A percentile compares a stretch with the other conserved stretches of the same genome.
These are phyloP conservation scores for Solea solea DNA, from an alignment of 2,113 vertebrate species.

Conservation along the genomic window DNA sequence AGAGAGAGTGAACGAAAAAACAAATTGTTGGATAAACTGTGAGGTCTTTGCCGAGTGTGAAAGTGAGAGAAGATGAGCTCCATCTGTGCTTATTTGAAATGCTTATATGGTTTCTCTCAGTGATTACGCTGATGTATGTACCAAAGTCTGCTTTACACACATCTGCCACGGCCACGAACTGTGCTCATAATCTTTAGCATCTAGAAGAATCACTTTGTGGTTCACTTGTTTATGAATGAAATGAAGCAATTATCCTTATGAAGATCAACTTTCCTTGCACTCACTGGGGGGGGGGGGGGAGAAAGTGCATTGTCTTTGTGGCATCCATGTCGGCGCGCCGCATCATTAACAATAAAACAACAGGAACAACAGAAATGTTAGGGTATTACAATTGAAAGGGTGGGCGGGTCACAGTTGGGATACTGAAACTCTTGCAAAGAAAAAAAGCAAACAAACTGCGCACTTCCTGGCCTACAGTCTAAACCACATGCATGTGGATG, in stretches of 20 bases:
- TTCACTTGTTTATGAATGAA: conserved; percentile 68
- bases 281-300: conserved; percentile 17
- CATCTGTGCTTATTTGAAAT: conserved; percentile 67
- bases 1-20: conserved; percentile 44
- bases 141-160: conserved; percentile 65
- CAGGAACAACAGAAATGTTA: conserved; percentile 24
- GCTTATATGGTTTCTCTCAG: conserved; percentile 57
- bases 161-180: conserved; percentile 71
- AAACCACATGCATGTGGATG: conserved; percentile 71
- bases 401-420: conserved; percentile 39
- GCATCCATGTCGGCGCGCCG: conserved; percentile 12
- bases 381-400: conserved; percentile 44
- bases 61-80: conserved; percentile 65
- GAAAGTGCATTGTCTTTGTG: conserved; percentile 33
- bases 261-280: conserved; percentile 60
- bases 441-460: conserved; percentile 36
- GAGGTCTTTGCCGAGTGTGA: conserved; percentile 53
- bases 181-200: conserved; percentile 60
- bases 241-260: conserved; percentile 70
- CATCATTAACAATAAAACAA: conserved; percentile 46
- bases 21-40: conserved; percentile 52
- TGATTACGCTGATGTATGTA: conserved; percentile 67
- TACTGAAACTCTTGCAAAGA: conserved; percentile 56
- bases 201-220: conserved; percentile 66
- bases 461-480: conserved; percentile 75